phyloP scores from a whole-genome alignment of 2,888 invertebrate genomes.

The Hanleya hanleyi region DNA sequence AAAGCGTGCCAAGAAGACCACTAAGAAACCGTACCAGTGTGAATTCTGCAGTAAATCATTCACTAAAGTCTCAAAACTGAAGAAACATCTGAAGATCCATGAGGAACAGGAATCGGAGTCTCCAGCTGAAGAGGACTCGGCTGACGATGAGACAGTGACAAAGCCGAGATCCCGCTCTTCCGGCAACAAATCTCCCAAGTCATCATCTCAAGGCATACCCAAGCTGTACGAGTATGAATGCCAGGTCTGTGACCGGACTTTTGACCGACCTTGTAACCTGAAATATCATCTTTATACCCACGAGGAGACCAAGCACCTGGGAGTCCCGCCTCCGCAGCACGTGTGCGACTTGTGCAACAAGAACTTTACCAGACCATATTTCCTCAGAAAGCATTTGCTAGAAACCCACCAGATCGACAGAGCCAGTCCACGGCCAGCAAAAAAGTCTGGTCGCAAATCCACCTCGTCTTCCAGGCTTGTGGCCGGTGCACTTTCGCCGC shows the following conservation, averaged over 20 bases:
- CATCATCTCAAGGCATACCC: neutral
- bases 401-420: neutral
- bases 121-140: neutral
- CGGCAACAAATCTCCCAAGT: neutral
- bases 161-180: neutral
- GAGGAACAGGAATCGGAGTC: neutral
- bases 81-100: neutral
- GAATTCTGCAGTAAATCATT: neutral
- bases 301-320: slow-evolving; percentile 4
- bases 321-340: neutral
- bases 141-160: neutral
- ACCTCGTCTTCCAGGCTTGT: neutral
- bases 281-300: slow-evolving; percentile 2
- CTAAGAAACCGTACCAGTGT: neutral
- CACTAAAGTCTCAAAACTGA: neutral
- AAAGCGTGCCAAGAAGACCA: neutral
- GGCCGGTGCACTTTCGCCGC: neutral
- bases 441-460: neutral
- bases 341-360: neutral
- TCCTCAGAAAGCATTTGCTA: neutral
- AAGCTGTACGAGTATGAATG: slow-evolving; percentile 3
- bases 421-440: neutral
- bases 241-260: slow-evolving; percentile 6
- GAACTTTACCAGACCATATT: neutral
- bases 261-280: slow-evolving; percentile 4